Conservation (phyloP, 2,113 vertebrate genomes). For the Mohoua ochrocephala region DNA sequence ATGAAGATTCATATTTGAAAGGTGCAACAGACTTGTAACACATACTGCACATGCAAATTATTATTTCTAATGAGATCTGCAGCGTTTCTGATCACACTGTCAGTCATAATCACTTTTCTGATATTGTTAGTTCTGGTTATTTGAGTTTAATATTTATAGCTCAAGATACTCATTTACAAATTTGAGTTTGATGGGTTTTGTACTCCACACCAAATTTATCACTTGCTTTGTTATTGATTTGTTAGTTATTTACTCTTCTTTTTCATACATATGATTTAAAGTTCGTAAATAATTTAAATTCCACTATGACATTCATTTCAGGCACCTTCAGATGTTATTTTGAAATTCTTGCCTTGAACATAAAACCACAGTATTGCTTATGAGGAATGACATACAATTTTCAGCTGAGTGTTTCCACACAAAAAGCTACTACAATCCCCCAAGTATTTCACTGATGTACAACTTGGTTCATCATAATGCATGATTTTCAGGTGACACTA, state of each 20-base stretch:
- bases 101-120: conserved; percentile 27
- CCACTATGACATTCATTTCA: not conserved
- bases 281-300: conserved; percentile 27
- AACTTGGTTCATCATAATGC: not conserved
- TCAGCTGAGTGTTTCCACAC: not conserved
- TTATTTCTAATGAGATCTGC: not conserved
- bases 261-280: conserved; percentile 29
- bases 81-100: conserved; percentile 12
- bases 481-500: not conserved
- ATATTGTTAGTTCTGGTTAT: conserved; percentile 33
- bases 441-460: not conserved
- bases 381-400: not conserved
- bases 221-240: conserved; percentile 37
- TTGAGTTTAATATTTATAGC: conserved; percentile 29
- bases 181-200: not conserved
- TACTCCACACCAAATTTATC: not conserved
- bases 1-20: not conserved
- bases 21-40: not conserved
- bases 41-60: not conserved
- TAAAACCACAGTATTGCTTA: not conserved
- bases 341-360: not conserved
- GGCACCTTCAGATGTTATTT: not conserved
- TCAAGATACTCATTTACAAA: not conserved
- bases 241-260: conserved; percentile 6
- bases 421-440: not conserved